Evolutionary conservation across 1,140 invertebrate species (phyloP).

Genomic region (Dendrolimus punctatus): DNA sequence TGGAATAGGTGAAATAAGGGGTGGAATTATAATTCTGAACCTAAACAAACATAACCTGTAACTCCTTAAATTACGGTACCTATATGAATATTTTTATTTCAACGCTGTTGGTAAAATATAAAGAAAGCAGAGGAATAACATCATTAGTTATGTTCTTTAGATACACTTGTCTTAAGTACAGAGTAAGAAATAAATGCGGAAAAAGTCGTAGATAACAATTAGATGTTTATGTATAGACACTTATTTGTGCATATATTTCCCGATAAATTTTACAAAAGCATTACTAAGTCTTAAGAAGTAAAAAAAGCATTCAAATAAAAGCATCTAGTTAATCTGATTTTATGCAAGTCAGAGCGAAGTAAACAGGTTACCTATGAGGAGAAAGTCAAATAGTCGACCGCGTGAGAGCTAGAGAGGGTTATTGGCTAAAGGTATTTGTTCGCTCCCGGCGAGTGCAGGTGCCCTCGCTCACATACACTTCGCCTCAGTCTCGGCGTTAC

Average conservation of each 20-base stretch:
- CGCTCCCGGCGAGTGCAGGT: conserved; percentile 6
- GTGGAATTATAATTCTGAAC: too few relatives aligned
- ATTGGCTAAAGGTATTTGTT: conserved; percentile 16
- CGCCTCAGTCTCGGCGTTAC: neutral
- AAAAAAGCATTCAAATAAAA: neutral
- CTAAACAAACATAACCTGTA: too few relatives aligned
- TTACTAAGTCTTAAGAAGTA: too few relatives aligned
- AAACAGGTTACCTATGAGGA: conserved; percentile 14
- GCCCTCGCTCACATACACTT: conserved; percentile 8
- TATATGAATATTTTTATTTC: too few relatives aligned
- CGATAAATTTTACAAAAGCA: too few relatives aligned
- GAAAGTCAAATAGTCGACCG: conserved; percentile 21
- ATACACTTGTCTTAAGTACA: neutral
- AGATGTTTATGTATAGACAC: too few relatives aligned
- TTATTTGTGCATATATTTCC: too few relatives aligned
- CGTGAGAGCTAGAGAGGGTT: conserved; percentile 18
- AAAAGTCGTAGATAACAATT: neutral
- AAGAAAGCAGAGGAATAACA: too few relatives aligned
- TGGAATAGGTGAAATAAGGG: too few relatives aligned
- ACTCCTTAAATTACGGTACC: too few relatives aligned
- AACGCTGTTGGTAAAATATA: too few relatives aligned
- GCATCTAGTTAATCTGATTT: conserved; percentile 5
- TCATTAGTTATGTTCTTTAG: too few relatives aligned
- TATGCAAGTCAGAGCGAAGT: conserved; percentile 7
- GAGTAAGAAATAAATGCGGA: neutral